Conservation (phyloP, 2,113 vertebrate genomes). For the Porphyrio hochstetteri region DNA sequence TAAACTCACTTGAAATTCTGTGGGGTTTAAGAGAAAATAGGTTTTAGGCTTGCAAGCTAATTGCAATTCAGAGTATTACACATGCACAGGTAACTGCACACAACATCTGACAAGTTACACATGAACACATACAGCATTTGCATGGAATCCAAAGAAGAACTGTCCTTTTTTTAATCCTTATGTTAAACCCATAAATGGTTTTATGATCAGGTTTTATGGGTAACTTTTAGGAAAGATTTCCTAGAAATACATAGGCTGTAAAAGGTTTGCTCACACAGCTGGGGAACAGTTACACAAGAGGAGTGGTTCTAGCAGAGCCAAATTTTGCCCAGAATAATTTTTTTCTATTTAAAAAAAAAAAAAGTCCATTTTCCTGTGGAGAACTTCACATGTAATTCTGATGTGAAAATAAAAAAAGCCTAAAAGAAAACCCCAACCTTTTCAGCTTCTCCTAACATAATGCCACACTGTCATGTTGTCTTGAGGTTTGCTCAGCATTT, state of each 20-base stretch:
- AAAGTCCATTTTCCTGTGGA: neutral
- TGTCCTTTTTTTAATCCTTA: neutral
- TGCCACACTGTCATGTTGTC: neutral
- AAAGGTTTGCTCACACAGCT: rapidly evolving
- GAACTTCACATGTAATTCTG: neutral
- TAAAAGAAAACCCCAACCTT: neutral
- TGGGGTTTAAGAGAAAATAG: neutral
- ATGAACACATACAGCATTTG: neutral
- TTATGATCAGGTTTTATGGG: neutral
- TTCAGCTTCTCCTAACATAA: neutral
- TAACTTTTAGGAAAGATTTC: neutral
- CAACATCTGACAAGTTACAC: neutral
- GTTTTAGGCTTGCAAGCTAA: neutral
- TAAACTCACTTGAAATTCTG: neutral
- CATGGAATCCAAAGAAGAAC: neutral
- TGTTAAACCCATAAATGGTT: neutral
- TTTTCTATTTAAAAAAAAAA: neutral
- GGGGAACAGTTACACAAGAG: neutral
- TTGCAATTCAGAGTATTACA: neutral
- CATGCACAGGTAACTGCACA: neutral
- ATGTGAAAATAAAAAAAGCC: neutral
- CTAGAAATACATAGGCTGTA: neutral
- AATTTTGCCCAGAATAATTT: neutral
- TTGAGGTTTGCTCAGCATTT: neutral
- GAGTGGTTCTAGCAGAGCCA: neutral